A percentile compares a stretch with the other conserved stretches of the same genome.
Evolutionary conservation across 1,140 invertebrate species (phyloP).

Genomic region (Reticulitermes speratus): DNA sequence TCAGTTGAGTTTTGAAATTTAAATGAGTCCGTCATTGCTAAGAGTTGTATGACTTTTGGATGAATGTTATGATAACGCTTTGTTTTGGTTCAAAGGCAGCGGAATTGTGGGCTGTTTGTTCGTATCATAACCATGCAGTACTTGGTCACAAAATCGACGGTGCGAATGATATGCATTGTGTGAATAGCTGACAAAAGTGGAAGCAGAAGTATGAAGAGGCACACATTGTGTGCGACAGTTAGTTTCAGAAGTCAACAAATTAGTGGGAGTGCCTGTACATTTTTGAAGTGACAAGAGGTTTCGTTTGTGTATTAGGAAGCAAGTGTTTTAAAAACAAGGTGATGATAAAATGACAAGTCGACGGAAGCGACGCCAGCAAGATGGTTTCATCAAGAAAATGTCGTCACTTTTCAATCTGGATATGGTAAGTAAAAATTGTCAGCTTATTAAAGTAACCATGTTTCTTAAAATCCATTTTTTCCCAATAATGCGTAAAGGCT

Average conservation of each 20-base stretch:
- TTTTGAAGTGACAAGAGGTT: neutral
- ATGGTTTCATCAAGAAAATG: conserved; percentile 80
- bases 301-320: neutral
- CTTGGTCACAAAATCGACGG: neutral
- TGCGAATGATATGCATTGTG: neutral
- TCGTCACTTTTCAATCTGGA: conserved; percentile 83
- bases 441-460: neutral
- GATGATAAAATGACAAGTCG: conserved; percentile 33
- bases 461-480: neutral
- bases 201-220: neutral
- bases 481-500: too few relatives aligned
- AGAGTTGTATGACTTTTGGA: too few relatives aligned
- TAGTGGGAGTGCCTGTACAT: neutral
- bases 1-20: too few relatives aligned
- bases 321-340: neutral
- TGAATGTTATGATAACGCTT: neutral
- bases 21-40: too few relatives aligned
- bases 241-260: too few relatives aligned
- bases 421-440: conserved; percentile 40
- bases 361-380: conserved; percentile 51
- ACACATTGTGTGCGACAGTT: neutral
- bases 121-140: neutral
- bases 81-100: neutral
- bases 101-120: neutral
- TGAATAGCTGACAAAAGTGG: neutral